Percentiles rank a stretch among this genome's conserved stretches.
phyloP scores from a whole-genome alignment of 2,797 vertebrate genomes.

The Hafferia zeledoni region DNA sequence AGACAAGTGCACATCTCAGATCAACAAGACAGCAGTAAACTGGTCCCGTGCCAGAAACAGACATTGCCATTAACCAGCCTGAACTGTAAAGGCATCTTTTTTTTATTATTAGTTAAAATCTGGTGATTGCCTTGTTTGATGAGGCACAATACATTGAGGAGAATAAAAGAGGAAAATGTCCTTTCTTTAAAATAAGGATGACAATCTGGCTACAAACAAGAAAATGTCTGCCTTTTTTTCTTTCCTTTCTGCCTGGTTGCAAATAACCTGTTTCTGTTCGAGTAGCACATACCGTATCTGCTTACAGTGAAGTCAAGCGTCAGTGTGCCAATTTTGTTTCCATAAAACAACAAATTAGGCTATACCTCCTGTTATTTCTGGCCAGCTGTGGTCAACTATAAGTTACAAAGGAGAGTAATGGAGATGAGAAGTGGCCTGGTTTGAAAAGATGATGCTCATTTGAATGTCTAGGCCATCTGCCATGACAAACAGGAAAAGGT shows the following conservation, averaged over 20 bases:
- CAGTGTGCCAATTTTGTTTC: background rate
- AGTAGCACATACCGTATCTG: background rate
- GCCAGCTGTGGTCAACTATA: background rate
- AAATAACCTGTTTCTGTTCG: constrained; percentile 35
- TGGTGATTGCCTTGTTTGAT: constrained; percentile 29
- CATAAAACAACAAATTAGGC: background rate
- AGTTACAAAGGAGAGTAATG: background rate
- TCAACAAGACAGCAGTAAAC: constrained; percentile 66
- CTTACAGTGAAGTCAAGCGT: background rate
- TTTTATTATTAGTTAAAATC: constrained; percentile 61
- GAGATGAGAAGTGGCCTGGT: background rate
- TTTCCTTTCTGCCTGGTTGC: constrained; percentile 36
- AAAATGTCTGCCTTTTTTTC: constrained; percentile 20
- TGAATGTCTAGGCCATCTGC: constrained; percentile 6
- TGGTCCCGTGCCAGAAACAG: constrained; percentile 46
- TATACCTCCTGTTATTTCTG: background rate
- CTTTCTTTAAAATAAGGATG: background rate
- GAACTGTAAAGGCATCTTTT: constrained; percentile 32
- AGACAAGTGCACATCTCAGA: constrained; percentile 65
- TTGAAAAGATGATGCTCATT: constrained; percentile 18
- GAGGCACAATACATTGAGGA: background rate
- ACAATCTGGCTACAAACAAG: background rate
- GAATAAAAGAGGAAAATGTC: background rate
- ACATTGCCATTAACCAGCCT: constrained; percentile 28
- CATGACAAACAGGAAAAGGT: constrained; percentile 11